Evolutionary conservation across 2,797 vertebrate species (phyloP), one percentile per base, ranked within the genome.

Genomic region (Anniella stebbinsi): DNA sequence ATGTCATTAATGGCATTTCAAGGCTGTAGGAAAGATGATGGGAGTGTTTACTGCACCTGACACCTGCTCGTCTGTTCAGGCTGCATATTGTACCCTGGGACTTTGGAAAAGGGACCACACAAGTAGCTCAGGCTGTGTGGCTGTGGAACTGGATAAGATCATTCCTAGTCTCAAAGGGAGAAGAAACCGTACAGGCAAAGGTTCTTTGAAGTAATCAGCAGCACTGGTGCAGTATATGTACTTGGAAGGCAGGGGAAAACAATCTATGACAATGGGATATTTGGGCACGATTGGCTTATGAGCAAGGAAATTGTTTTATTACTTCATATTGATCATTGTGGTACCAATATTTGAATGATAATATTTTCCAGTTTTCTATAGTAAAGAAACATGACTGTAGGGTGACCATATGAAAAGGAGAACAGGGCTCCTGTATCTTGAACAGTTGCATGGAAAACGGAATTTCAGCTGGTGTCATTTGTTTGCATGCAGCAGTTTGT

Each of bases 1-100:
- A 69, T 60, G 36, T 25, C 8, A 72, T 38, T 80, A 89, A 80
- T 89, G 80, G 41, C 57, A 83, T 84, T 89, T 87, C 72, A 89
- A 80, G 75, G 73, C 75, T 78, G 70, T 84, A 72, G 33, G 33
- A 83, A 48, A 86, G 72, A 69, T 45, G 33, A 83, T 25, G 7
- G 84, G 45, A 33, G 13, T 86, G 45, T 60, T 38, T 41, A 54
- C 38, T 86, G 84, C 63, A 70, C 48, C 80, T 87, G 88, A 72
- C 80, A 87, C 88, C 48, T 84, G 84, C 73, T 89, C 41, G 10
- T 83, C 84, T 28, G 17, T 87, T 76, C 77, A 70, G 36, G 18
- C 41, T 15, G 51, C 51, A 60, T 48, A 69, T 38, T 70, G 30
- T 23, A 92, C 23, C 2, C 33, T 93, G 36, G 10, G 23, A 80